Evolutionary conservation across 2,888 invertebrate species (phyloP), one percentile per base, ranked within the genome.

Genomic region (Lepidochitona cinerea): DNA sequence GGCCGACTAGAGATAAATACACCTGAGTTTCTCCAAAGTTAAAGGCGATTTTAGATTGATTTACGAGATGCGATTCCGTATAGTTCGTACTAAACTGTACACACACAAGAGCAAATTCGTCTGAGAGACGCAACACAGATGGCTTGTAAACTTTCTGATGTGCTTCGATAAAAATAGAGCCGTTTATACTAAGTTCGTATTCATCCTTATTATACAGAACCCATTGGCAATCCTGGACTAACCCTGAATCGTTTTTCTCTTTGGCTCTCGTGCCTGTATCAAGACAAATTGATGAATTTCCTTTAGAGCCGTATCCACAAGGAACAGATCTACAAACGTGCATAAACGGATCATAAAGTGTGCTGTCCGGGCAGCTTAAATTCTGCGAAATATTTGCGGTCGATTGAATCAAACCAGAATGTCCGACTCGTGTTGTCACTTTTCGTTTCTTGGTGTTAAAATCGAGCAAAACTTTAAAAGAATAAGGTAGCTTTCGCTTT

Each of bases 1-100:
- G 93, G 65, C 94, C 94, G 80, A 94, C 91, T 65, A 94, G 90
- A 14, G 94, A 94, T 68, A 94, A 37, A 54, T 77, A 76, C 1
- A 72, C 71, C 49, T 81, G 79, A 3, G 74, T 37, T 23, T 54
- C 53, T 18, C 75, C 71, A 36, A 78, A 79, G 36, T 69, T 53
- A 18, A 79, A 78, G 35, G 68, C 54, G 14, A 36, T 49, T n/a
- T 68, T 59, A 6, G 36, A 33, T 12, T 68, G 33, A 7, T 70
- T 72, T 12, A 70, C 65, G 12, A 29, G 53, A n/a, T 12, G 32
- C 53, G 72, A 76, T 6, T 52, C 41, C 2, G 75, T 74, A 37
- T 66, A 71, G 59, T 75, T 75, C 59, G 71, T 70, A 18, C 71
- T 71, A 12, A 71, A 71, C 36, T 76, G 70, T 12, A 74, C 65